phyloP scores from a whole-genome alignment of 1,140 invertebrate genomes.

The Hycleus cichorii region DNA sequence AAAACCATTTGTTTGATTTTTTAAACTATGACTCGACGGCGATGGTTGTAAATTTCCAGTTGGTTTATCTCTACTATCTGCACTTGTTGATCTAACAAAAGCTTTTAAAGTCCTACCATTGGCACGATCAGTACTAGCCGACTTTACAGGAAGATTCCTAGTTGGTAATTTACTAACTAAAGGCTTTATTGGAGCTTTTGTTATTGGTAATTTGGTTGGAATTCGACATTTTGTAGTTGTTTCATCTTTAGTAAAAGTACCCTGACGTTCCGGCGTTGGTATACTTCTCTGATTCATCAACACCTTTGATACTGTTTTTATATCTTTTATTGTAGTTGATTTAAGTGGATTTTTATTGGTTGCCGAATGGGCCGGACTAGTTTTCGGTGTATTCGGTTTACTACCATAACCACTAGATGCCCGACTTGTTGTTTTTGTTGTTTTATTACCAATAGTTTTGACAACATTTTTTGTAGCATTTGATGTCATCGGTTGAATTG shows the following conservation, averaged over 20 bases:
- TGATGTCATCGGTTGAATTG: conserved; percentile 28
- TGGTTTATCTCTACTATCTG: conserved; percentile 30
- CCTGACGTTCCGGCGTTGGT: conserved; percentile 63
- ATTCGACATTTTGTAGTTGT: neutral
- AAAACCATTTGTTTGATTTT: conserved; percentile 36
- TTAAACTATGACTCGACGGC: conserved; percentile 49
- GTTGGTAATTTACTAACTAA: neutral
- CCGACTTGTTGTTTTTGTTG: conserved; percentile 23
- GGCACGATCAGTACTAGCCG: conserved; percentile 32
- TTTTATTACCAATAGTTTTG: conserved; percentile 22
- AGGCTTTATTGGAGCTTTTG: neutral
- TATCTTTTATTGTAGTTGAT: conserved; percentile 18
- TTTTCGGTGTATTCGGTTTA: conserved; percentile 29
- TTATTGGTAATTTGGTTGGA: conserved; percentile 1
- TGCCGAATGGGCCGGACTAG: conserved; percentile 12
- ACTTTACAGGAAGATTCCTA: conserved; percentile 18
- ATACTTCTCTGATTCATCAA: conserved; percentile 26
- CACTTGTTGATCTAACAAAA: conserved; percentile 36
- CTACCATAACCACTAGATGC: conserved; percentile 26
- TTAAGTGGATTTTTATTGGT: conserved; percentile 13
- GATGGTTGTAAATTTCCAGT: conserved; percentile 42
- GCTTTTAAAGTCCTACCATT: conserved; percentile 4
- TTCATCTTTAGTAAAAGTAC: conserved; percentile 82
- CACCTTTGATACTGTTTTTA: conserved; percentile 18
- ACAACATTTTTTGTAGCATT: conserved; percentile 34